Evolutionary conservation across 2,888 invertebrate genomes (phyloP).

Genomic region (Scaptomyza cyrtandrae): DNA sequence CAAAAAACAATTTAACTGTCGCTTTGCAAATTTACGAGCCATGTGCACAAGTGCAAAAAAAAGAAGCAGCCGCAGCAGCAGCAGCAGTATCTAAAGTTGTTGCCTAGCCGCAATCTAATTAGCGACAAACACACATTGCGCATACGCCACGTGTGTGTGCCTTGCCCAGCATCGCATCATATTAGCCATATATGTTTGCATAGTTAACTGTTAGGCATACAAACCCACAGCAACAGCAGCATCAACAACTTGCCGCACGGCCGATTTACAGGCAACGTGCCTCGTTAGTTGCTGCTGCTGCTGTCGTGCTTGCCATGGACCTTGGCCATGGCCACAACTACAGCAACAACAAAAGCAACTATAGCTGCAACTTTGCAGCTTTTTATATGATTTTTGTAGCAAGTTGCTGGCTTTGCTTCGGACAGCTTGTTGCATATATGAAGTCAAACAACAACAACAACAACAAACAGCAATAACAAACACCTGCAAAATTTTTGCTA

Average conservation of each 20-base stretch:
- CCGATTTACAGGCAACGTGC: conserved; percentile 64
- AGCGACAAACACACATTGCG: conserved; percentile 54
- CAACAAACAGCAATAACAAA: conserved; percentile 38
- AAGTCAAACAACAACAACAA: conserved; percentile 40
- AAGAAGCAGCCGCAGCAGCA: background rate
- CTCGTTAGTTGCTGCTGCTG: conserved; percentile 56
- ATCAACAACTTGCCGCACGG: conserved; percentile 66
- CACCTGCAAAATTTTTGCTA: conserved; percentile 37
- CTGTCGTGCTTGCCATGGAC: conserved; percentile 50
- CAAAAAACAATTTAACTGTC: conserved; percentile 34
- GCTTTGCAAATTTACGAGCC: conserved; percentile 56
- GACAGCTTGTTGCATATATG: conserved; percentile 63
- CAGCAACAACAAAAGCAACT: conserved; percentile 9
- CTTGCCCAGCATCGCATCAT: conserved; percentile 47
- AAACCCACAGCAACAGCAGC: background rate
- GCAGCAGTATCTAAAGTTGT: conserved; percentile 23
- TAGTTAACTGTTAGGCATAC: conserved; percentile 62
- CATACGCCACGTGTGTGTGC: conserved; percentile 71
- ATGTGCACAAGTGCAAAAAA: background rate
- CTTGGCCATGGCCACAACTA: conserved; percentile 57
- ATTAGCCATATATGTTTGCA: conserved; percentile 63
- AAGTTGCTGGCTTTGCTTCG: conserved; percentile 59
- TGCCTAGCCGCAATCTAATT: conserved; percentile 48
- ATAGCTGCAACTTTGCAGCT: conserved; percentile 14
- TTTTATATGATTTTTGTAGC: conserved; percentile 20